Evolutionary conservation across 1,140 invertebrate genomes (phyloP), one percentile per base, ranked within the genome.

Genomic region (Euura lappo): DNA sequence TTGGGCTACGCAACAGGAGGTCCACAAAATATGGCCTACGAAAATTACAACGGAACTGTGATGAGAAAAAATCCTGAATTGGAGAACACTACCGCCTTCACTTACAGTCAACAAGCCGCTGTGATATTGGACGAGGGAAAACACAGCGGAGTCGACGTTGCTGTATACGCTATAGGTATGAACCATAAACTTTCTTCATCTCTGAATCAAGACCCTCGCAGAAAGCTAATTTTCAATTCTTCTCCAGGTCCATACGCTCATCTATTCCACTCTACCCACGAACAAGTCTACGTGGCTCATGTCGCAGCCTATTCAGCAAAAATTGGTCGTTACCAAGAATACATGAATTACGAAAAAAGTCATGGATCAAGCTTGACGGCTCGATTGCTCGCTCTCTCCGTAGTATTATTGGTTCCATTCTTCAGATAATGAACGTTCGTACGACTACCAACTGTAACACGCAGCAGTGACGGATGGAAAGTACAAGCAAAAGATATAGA

Each of bases 241-340:
- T 72, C 75, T 70, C 70, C 83, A 94, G 97, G 97, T 72, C 96
- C 97, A 3, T 93, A 93, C 87, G 92, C 96, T 0, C 96, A 98
- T 86, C 87, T 99, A 3, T 94, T 98, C 78, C 94, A 96, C 78
- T 93, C 92, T 45, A 92, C 97, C 0, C 96, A 98, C 80, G 97
- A 99, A 82, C 97, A 99, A 83, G 94, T 93, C 79, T 97, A 96
- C 83, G 93, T 98, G 2, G 93, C 94, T n/a, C 93, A 97, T 82
- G 95, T 94, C 0, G 93, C 98, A 70, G 92, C 91, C 1, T 94
- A 95, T 82, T 93, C 94, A 0, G 88, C 93, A 0, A 90, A 91
- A 79, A 91, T 95, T 72, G 93, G 93, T 11, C 89, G 88, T 3
- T 89, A 89, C 75, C 71, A 79, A 75, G 77, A 79, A 28, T 28